Evolutionary conservation across 2,888 invertebrate genomes (phyloP), one percentile per base, ranked within the genome.

Genomic region (Lepidocyrtoides sp.): DNA sequence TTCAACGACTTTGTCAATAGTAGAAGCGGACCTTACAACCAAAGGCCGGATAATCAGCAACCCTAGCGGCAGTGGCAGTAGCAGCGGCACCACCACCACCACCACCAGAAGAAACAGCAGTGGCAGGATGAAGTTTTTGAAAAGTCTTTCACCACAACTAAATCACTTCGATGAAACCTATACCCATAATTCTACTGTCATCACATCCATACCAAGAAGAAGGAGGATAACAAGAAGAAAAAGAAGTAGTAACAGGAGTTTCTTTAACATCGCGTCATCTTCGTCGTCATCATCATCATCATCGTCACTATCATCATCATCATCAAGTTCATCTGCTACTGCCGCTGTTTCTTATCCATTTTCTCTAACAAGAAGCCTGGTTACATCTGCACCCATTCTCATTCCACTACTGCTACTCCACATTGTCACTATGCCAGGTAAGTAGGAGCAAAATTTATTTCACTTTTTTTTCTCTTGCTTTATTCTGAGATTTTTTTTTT

Each of bases 121-220:
- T n/a, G n/a, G n/a, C 41, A 60, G 81, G 54, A 88, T 81, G 81
- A 66, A 88, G 81, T 88, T 88, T 81, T 81, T 29, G 36, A 29
- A 20, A 8, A 87, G 88, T 88, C 88, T 88, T 88, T 88, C 88
- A 88, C 81, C 88, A 88, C 88, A 81, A 26, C 88, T 51, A 88
- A 48, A 88, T 66, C 88, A 88, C 44, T 48, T 69, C 29, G 86
- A 72, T 12, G 63, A 79, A 54, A 51, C 44, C 41, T 54, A 29
- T 54, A 79, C 51, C 79, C 32, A 81, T 17, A 54, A 66, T 12
- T 72, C 57, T 83, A n/a, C n/a, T n/a, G 63, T 79, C 66, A 88
- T 81, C 81, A 72, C 51, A 66, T 57, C 75, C 51, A 32, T 41
- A 29, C 14, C 2, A 41, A 87, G 69, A 44, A 63, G 44, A 41